These are phyloP conservation scores for Ammospiza nelsoni DNA, from an alignment of 2,113 vertebrate species.

Conservation along the genomic window DNA sequence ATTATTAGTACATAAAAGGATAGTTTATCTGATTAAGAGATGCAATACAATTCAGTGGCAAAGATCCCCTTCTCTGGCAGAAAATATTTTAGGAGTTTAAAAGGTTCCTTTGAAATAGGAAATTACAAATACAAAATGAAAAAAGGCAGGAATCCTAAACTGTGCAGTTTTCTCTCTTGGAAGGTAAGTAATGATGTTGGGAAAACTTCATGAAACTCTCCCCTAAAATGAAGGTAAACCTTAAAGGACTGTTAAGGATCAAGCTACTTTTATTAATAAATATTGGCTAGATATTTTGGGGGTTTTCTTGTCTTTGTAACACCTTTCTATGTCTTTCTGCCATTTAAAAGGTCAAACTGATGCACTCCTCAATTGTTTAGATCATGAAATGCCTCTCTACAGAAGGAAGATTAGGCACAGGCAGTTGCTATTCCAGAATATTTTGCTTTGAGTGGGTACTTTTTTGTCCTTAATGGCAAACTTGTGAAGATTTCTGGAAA, in stretches of 20 bases:
- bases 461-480: constrained; percentile 68
- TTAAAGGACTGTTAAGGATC: not conserved
- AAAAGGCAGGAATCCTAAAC: not conserved
- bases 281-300: not conserved
- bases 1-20: not conserved
- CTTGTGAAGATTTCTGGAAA: constrained; percentile 69
- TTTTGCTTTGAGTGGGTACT: constrained; percentile 43
- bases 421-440: constrained; percentile 63
- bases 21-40: not conserved
- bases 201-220: not conserved
- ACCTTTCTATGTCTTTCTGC: not conserved
- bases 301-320: not conserved
- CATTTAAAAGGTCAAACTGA: constrained; percentile 36
- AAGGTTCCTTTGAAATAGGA: not conserved
- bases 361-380: constrained; percentile 9
- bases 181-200: not conserved
- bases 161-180: not conserved
- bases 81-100: not conserved
- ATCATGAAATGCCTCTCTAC: constrained; percentile 22
- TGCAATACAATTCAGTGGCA: not conserved
- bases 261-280: not conserved
- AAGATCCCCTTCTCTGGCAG: not conserved
- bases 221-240: not conserved
- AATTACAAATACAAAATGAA: constrained; percentile 12
- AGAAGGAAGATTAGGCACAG: constrained; percentile 46